Evolutionary conservation across 2,797 vertebrate genomes (phyloP), one percentile per base, ranked within the genome.

Genomic region (Crax fasciolata): DNA sequence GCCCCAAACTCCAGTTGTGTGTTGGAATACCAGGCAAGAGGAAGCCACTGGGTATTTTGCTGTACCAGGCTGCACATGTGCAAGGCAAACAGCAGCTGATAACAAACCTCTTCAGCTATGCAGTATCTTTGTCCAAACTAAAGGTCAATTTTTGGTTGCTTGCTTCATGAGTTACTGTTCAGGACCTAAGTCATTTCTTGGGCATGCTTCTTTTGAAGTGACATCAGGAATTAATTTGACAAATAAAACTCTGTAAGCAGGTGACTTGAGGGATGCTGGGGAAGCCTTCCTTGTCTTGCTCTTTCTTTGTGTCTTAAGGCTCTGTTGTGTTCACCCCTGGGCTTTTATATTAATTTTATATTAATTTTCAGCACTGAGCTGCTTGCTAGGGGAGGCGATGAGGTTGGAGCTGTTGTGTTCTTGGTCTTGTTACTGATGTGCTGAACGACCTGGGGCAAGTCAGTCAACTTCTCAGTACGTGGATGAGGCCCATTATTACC

Each of bases 1-100:
- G 44, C n/a, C 32, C 66, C 59, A 35, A 1, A 10, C 28, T 63
- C 11, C 2, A 10, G 15, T 0, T 32, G 19, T 0, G 2, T 19
- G 52, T n/a, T 44, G 28, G 46, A 35, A 55, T 25, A 14, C 9
- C 18, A 9, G 52, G 52, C n/a, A 54, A 4, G 16, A 20, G 63
- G 57, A 61, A 27, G 39, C 54, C 44, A 68, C 46, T 25, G 0
- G 1, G 25, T 46, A 1, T 4, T n/a, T 13, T 48, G 49, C 62
- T 30, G n/a, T n/a, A 2, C 23, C 17, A 21, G 46, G 61, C 7
- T 70, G 51, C 38, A 35, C 1, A 1, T 10, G n/a, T 51, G 28
- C 75, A n/a, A 18, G 75, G 43, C 17, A 41, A 48, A 11, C 9
- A 1, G n/a, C 23, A 2, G n/a, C 57, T 38, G 75, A 1, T 67